Conservation (phyloP, 2,113 vertebrate genomes). For the Diadophis punctatus region DNA sequence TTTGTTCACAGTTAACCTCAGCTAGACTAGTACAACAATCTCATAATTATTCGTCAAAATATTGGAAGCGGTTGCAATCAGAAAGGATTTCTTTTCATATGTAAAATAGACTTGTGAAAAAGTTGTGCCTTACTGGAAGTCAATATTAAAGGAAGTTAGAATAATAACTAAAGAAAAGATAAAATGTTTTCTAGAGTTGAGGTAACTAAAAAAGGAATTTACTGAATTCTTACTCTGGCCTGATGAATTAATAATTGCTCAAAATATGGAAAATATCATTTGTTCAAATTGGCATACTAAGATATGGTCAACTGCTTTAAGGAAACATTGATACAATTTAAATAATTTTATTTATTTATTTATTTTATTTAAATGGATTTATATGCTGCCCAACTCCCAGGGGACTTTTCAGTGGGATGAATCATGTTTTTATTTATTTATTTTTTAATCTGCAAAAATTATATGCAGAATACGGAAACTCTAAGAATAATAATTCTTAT, state of each 20-base stretch:
- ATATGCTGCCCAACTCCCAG: too few relatives aligned
- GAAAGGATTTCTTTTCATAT: neutral
- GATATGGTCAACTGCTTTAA: neutral
- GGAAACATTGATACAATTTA: neutral
- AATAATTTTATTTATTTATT: too few relatives aligned
- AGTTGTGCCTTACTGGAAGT: neutral
- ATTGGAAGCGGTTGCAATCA: neutral
- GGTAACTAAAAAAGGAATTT: neutral
- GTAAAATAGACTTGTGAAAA: neutral
- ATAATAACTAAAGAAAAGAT: neutral
- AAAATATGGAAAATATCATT: neutral
- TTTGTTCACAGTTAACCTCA: neutral
- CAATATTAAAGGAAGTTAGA: neutral
- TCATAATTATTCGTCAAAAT: neutral
- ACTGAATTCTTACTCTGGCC: neutral
- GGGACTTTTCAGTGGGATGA: neutral
- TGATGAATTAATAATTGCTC: neutral
- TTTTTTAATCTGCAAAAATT: neutral
- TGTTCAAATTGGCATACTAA: neutral
- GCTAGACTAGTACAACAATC: neutral
- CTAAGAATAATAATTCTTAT: neutral
- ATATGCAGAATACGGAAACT: neutral
- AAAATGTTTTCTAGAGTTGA: neutral
- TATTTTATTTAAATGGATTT: too few relatives aligned
- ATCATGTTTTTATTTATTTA: neutral